A percentile compares a stretch with the other conserved stretches of the same genome.
Conservation (phyloP, 2,888 invertebrate species). For the Masnerella sp. region DNA sequence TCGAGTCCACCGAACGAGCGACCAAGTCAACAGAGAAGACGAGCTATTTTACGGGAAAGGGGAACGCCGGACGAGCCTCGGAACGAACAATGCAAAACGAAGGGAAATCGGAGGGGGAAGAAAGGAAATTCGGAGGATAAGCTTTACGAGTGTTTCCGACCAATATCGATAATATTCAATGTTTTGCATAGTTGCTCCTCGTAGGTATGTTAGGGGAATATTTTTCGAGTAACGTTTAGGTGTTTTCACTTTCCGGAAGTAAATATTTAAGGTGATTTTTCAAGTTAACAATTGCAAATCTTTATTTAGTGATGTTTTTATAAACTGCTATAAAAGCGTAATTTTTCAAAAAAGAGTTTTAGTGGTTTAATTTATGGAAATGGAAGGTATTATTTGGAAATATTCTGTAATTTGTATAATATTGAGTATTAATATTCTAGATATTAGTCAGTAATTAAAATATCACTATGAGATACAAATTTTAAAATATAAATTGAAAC, state of each 20-base stretch:
- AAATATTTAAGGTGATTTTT: too few relatives aligned
- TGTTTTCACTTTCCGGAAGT: slow-evolving; percentile 43
- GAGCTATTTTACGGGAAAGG: slow-evolving; percentile 46
- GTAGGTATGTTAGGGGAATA: slow-evolving; percentile 52
- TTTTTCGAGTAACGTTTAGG: slow-evolving; percentile 56
- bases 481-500: too few relatives aligned
- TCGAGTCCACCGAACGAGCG: slow-evolving; percentile 9
- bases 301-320: too few relatives aligned
- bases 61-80: slow-evolving; percentile 25
- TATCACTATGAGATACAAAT: too few relatives aligned
- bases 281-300: too few relatives aligned
- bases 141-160: slow-evolving; percentile 32
- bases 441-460: too few relatives aligned
- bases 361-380: too few relatives aligned
- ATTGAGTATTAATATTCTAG: too few relatives aligned
- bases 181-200: slow-evolving; percentile 57
- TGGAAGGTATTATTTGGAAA: too few relatives aligned
- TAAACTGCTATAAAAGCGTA: too few relatives aligned
- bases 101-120: not conserved
- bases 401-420: too few relatives aligned
- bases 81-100: slow-evolving; percentile 8
- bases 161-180: slow-evolving; percentile 47
- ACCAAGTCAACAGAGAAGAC: slow-evolving; percentile 9
- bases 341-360: too few relatives aligned
- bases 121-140: not conserved